A percentile compares a stretch with the other conserved stretches of the same genome.
phyloP scores from a whole-genome alignment of 1,140 invertebrate genomes.

The Drosophila funebris region DNA sequence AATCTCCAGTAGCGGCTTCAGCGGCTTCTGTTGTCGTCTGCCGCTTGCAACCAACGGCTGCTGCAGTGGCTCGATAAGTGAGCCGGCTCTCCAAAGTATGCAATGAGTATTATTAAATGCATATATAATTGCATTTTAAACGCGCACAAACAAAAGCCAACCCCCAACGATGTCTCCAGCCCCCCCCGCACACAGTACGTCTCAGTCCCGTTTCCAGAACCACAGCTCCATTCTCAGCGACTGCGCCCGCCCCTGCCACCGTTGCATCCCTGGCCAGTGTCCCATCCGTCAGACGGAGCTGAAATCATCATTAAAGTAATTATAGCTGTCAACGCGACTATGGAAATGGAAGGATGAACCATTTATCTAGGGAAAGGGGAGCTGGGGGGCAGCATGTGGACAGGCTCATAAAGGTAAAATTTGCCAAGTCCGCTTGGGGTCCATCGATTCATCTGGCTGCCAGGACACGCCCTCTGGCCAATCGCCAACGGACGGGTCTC shows the following conservation, averaged over 20 bases:
- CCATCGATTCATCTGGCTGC: background rate
- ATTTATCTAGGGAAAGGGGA: conserved; percentile 31
- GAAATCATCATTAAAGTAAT: conserved; percentile 74
- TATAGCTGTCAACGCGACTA: conserved; percentile 55
- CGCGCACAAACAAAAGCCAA: conserved; percentile 60
- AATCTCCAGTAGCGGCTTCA: conserved; percentile 42
- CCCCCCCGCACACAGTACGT: background rate
- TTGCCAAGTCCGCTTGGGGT: background rate
- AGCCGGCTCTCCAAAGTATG: conserved; percentile 43
- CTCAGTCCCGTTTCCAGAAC: background rate
- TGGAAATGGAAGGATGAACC: conserved; percentile 8
- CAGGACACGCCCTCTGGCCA: background rate
- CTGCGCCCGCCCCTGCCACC: background rate
- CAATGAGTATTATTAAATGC: conserved; percentile 50
- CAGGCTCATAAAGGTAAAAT: conserved; percentile 40
- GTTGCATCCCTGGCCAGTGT: no score
- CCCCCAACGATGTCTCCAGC: conserved; percentile 6
- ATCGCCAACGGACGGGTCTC: background rate
- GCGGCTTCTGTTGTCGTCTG: background rate
- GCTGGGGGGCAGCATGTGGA: background rate
- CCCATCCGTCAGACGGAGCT: conserved; percentile 19
- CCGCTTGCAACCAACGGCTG: background rate
- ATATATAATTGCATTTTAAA: conserved; percentile 70
- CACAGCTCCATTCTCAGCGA: background rate
- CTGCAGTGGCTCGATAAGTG: conserved; percentile 38